These are phyloP conservation scores for Bombus waltoni DNA, from an alignment of 1,140 invertebrate species.

Conservation along the genomic window DNA sequence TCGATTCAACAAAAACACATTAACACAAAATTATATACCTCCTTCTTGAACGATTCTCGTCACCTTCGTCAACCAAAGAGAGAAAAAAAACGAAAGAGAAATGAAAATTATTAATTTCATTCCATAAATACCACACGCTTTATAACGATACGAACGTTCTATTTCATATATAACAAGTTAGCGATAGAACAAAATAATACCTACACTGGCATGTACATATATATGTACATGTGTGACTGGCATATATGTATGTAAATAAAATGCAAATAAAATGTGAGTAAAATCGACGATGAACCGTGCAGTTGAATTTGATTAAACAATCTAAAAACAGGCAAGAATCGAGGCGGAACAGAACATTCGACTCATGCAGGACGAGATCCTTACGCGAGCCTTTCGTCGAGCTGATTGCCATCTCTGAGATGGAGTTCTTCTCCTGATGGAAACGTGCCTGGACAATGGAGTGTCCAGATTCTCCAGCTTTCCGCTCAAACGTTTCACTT, in stretches of 20 bases:
- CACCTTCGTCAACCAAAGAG: neutral
- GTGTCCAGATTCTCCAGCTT: conserved; percentile 79
- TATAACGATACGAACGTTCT: neutral
- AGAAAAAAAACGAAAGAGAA: too few relatives aligned
- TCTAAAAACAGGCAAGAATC: neutral
- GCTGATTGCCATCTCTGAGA: conserved; percentile 82
- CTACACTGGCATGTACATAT: too few relatives aligned
- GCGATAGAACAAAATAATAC: neutral
- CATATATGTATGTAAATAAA: too few relatives aligned
- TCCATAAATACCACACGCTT: neutral
- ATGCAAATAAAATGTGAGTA: neutral
- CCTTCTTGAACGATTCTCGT: neutral
- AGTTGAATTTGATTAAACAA: neutral
- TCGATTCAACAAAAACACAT: neutral
- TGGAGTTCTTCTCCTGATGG: conserved; percentile 78
- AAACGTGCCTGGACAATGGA: conserved; percentile 79
- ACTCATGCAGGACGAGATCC: conserved; percentile 69
- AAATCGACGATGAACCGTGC: neutral
- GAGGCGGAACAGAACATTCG: conserved; percentile 12
- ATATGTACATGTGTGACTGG: neutral
- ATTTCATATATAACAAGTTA: neutral
- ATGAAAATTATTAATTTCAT: neutral
- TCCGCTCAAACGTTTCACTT: conserved; percentile 75
- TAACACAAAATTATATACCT: neutral
- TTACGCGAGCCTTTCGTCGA: conserved; percentile 81